phyloP scores from a whole-genome alignment of 2,888 invertebrate genomes.

The Cantharis nigra region DNA sequence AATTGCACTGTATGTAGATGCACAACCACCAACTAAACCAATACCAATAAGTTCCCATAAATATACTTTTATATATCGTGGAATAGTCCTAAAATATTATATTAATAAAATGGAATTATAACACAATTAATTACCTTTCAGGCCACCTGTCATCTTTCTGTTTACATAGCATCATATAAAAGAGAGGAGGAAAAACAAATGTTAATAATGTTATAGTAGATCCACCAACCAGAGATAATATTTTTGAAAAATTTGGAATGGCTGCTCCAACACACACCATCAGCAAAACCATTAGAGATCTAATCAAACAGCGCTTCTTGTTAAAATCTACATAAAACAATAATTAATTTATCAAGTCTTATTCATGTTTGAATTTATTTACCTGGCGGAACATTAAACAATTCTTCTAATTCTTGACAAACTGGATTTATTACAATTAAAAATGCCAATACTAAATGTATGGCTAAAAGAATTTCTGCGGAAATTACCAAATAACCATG shows the following conservation, averaged over 20 bases:
- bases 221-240: conserved; percentile 72
- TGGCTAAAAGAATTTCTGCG: conserved; percentile 66
- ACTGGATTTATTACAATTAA: conserved; percentile 74
- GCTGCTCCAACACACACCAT: conserved; percentile 70
- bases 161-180: conserved; percentile 66
- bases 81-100: conserved; percentile 56
- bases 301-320: conserved; percentile 62
- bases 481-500: conserved; percentile 61
- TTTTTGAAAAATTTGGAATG: conserved; percentile 71
- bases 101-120: background rate
- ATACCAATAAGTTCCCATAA: conserved; percentile 66
- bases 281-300: conserved; percentile 62
- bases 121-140: conserved; percentile 54
- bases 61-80: conserved; percentile 63
- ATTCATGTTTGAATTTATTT: conserved; percentile 36
- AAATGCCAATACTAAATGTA: conserved; percentile 70
- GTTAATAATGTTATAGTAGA: conserved; percentile 70
- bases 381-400: conserved; percentile 63
- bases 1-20: conserved; percentile 66
- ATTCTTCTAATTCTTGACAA: conserved; percentile 71
- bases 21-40: conserved; percentile 64
- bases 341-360: conserved; percentile 1
- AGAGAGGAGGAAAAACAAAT: conserved; percentile 69
- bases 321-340: conserved; percentile 59
- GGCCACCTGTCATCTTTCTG: conserved; percentile 56